Percentiles rank a stretch among this genome's conserved stretches.
phyloP scores from a whole-genome alignment of 2,113 vertebrate species.

The Crotalus viridis region DNA sequence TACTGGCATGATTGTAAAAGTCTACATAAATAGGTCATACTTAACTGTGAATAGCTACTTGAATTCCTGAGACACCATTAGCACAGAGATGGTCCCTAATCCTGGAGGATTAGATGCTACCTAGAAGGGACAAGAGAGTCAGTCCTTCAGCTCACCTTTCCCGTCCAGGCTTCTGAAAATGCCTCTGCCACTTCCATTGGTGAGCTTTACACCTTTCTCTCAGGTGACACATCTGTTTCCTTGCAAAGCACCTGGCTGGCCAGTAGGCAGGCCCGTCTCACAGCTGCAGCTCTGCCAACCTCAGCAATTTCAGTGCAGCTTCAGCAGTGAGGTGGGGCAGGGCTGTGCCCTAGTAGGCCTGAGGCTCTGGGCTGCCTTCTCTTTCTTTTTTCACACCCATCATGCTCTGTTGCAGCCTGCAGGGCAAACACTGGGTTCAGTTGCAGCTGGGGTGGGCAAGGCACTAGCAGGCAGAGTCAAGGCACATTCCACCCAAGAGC shows the following conservation, averaged over 20 bases:
- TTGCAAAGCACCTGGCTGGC: neutral
- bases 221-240: neutral
- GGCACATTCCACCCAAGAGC: too few relatives aligned
- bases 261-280: neutral
- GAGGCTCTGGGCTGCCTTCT: constrained; percentile 7
- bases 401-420: neutral
- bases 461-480: neutral
- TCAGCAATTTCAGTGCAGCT: neutral
- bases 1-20: neutral
- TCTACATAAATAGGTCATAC: too few relatives aligned
- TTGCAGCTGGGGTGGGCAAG: neutral
- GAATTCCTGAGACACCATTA: neutral
- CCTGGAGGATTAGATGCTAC: neutral
- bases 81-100: neutral
- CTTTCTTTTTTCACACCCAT: neutral
- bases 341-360: constrained; percentile 38
- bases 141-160: neutral
- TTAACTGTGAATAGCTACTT: too few relatives aligned
- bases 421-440: neutral
- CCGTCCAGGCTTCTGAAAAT: too few relatives aligned
- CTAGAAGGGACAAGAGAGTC: neutral
- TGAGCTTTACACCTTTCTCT: neutral
- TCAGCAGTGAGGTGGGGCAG: neutral
- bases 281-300: neutral
- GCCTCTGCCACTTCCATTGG: neutral